phyloP scores from a whole-genome alignment of 1,140 invertebrate species.

The Atta colombica region DNA sequence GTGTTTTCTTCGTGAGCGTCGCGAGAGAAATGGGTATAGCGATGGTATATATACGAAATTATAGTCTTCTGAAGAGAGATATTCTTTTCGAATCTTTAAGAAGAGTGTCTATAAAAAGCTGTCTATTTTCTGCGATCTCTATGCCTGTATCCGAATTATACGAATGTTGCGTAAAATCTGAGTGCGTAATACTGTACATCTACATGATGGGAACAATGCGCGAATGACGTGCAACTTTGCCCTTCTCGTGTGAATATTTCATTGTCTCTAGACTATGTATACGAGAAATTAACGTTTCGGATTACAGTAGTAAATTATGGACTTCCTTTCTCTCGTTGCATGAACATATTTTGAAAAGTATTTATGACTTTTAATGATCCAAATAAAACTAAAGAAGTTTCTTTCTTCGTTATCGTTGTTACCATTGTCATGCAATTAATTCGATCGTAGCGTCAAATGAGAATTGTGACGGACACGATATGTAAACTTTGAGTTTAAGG shows the following conservation, averaged over 20 bases:
- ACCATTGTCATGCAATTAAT: constrained; percentile 35
- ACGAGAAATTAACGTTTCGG: constrained; percentile 30
- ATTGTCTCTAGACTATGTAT: constrained; percentile 12
- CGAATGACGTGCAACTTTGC: constrained; percentile 21
- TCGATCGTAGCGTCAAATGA: constrained; percentile 16
- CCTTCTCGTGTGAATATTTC: constrained; percentile 26
- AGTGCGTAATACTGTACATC: constrained; percentile 11
- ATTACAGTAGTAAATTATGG: constrained; percentile 28
- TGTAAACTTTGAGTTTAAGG: constrained; percentile 14
- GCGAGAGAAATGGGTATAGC: neutral
- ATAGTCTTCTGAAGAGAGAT: constrained; percentile 38
- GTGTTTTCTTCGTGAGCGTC: neutral
- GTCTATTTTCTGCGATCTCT: constrained; percentile 74
- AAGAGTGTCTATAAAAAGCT: constrained; percentile 41
- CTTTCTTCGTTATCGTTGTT: constrained; percentile 20
- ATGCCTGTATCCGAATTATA: constrained; percentile 70
- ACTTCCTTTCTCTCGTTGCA: constrained; percentile 22
- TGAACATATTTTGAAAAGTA: constrained; percentile 15
- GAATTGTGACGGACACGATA: constrained; percentile 28
- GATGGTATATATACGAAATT: constrained; percentile 14
- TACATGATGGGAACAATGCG: constrained; percentile 42
- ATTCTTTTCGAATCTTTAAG: constrained; percentile 59
- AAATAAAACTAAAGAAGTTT: neutral
- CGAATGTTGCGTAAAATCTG: constrained; percentile 29
- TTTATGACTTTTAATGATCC: constrained; percentile 6